Conservation (phyloP, 2,113 vertebrate genomes). For the Thermophis baileyi region DNA sequence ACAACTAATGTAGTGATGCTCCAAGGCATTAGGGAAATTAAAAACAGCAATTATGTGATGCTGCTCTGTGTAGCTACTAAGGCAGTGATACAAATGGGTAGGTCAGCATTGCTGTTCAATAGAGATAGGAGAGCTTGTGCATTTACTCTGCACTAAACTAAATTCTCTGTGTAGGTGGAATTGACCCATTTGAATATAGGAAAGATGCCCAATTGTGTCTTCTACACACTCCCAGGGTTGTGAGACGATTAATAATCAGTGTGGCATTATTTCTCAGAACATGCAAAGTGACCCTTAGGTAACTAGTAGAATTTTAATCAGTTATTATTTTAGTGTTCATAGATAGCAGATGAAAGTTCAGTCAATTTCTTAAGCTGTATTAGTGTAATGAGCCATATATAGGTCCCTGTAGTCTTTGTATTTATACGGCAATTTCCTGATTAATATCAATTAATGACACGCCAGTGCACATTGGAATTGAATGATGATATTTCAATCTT, state of each 20-base stretch:
- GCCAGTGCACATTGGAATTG: slow-evolving; percentile 54
- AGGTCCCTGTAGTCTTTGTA: slow-evolving; percentile 38
- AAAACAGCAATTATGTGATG: neutral
- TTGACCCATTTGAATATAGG: neutral
- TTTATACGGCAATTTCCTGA: slow-evolving; percentile 56
- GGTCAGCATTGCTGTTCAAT: neutral
- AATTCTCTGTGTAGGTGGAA: neutral
- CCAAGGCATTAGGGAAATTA: neutral
- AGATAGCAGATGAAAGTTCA: slow-evolving; percentile 38
- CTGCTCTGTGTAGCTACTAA: neutral
- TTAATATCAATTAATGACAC: slow-evolving; percentile 68
- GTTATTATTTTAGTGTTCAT: slow-evolving; percentile 12
- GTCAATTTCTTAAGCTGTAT: slow-evolving; percentile 46
- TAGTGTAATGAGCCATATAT: slow-evolving; percentile 58
- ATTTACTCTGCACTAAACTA: neutral
- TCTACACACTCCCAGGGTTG: neutral
- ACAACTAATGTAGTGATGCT: no score
- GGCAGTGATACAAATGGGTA: neutral
- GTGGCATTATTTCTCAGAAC: neutral
- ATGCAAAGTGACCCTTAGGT: neutral
- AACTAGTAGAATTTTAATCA: slow-evolving; percentile 16
- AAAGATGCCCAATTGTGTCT: neutral
- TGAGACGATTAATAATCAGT: neutral
- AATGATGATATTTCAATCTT: slow-evolving; percentile 50
- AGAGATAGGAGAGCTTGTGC: neutral